Evolutionary conservation across 2,888 invertebrate species (phyloP).

Genomic region (Lasioglossum oenotherae): DNA sequence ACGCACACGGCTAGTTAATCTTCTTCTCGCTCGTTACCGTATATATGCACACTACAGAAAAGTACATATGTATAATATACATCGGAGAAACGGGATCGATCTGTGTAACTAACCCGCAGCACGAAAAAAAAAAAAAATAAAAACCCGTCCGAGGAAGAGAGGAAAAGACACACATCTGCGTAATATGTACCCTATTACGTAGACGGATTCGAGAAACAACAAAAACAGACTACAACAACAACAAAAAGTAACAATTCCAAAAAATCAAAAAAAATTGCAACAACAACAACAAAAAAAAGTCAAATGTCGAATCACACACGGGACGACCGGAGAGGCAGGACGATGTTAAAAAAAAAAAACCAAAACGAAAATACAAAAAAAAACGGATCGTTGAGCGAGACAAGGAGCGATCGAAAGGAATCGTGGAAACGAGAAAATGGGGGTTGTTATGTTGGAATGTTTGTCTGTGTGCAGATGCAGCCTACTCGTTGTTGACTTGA

Average conservation of each 20-base stretch:
- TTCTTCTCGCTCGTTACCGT: slow-evolving; percentile 68
- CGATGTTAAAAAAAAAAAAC: slow-evolving; percentile 27
- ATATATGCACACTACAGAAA: slow-evolving; percentile 67
- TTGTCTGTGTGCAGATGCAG: slow-evolving; percentile 86
- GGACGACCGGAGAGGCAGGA: slow-evolving; percentile 53
- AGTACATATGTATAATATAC: slow-evolving; percentile 35
- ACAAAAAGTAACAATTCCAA: slow-evolving; percentile 39
- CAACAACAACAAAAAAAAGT: slow-evolving; percentile 15
- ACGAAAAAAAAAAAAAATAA: slow-evolving; percentile 21
- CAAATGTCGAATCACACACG: slow-evolving; percentile 35
- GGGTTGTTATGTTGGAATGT: slow-evolving; percentile 84
- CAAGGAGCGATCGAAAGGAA: slow-evolving; percentile 53
- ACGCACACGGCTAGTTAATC: slow-evolving; percentile 69
- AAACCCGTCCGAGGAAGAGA: slow-evolving; percentile 32
- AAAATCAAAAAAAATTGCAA: slow-evolving; percentile 21
- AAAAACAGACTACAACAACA: slow-evolving; percentile 38
- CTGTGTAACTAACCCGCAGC: slow-evolving; percentile 48
- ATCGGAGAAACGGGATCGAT: slow-evolving; percentile 38
- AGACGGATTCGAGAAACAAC: slow-evolving; percentile 27
- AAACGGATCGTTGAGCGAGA: slow-evolving; percentile 42
- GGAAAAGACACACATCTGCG: slow-evolving; percentile 53
- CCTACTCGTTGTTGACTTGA: slow-evolving; percentile 84
- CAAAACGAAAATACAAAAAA: slow-evolving; percentile 23
- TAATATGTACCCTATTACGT: slow-evolving; percentile 38
- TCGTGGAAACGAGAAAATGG: slow-evolving; percentile 63